Percentiles rank a stretch among this genome's conserved stretches.
Conservation (phyloP, 1,140 invertebrate species). For the Arion vulgaris region DNA sequence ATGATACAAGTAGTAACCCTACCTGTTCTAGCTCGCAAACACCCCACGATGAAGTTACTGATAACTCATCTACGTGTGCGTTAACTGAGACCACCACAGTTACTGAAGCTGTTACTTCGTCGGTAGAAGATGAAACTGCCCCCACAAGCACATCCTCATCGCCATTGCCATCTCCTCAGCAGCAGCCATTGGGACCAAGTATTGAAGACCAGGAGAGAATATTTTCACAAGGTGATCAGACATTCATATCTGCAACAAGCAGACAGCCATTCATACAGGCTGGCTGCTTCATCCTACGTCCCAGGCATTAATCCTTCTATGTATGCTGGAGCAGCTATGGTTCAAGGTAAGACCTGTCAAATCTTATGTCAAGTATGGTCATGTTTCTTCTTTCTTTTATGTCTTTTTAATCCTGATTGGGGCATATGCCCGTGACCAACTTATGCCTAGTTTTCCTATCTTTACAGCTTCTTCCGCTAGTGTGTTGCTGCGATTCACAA, state of each 20-base stretch:
- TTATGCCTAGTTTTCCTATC: too few relatives aligned
- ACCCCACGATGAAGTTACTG: background rate
- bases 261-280: conserved; percentile 15
- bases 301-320: conserved; percentile 20
- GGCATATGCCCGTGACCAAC: too few relatives aligned
- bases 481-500: too few relatives aligned
- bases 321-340: conserved; percentile 21
- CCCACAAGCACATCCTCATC: background rate
- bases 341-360: conserved; percentile 21
- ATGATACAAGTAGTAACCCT: background rate
- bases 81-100: background rate
- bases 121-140: background rate
- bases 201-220: conserved; percentile 5
- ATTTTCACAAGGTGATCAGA: conserved; percentile 21
- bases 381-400: too few relatives aligned
- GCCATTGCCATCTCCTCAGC: background rate
- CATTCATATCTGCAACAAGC: conserved; percentile 19
- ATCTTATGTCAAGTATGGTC: too few relatives aligned
- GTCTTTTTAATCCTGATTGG: too few relatives aligned
- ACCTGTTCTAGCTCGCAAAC: background rate
- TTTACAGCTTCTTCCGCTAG: too few relatives aligned
- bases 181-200: background rate
- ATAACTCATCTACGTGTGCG: background rate
- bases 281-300: background rate
- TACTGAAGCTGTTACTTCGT: background rate